A percentile compares a stretch with the other conserved stretches of the same genome.
Evolutionary conservation across 2,888 invertebrate species (phyloP).

Genomic region (Trachelus tabidus): DNA sequence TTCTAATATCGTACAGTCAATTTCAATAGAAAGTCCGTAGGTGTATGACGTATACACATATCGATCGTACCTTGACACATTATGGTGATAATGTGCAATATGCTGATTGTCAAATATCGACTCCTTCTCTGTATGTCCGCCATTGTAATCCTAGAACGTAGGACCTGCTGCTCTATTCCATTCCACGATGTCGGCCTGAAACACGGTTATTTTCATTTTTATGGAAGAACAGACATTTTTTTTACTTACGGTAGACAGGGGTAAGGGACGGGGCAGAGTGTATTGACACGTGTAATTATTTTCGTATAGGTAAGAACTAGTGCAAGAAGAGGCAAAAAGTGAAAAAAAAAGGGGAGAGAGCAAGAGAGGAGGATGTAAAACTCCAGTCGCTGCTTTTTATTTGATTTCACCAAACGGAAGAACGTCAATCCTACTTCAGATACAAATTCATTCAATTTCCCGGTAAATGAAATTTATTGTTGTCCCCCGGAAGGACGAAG

Average conservation of each 20-base stretch:
- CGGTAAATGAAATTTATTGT: neutral
- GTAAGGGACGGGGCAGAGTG: neutral
- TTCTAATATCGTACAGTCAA: neutral
- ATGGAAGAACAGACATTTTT: neutral
- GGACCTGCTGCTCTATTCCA: neutral
- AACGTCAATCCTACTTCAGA: neutral
- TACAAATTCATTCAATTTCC: neutral
- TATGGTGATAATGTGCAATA: conserved; percentile 64
- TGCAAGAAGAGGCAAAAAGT: neutral
- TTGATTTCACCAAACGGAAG: neutral
- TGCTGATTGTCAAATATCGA: conserved; percentile 61
- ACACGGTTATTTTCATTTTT: neutral
- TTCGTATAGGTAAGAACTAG: neutral
- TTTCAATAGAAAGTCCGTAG: neutral
- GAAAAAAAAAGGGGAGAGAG: neutral
- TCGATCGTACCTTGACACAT: conserved; percentile 62
- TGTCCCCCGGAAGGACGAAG: neutral
- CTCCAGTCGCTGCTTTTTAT: neutral
- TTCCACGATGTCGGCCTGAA: neutral
- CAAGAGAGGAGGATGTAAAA: too few relatives aligned
- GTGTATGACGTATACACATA: neutral
- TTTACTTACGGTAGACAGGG: neutral
- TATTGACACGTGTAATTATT: neutral
- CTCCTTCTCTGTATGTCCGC: conserved; percentile 56
- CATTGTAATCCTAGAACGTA: conserved; percentile 38